phyloP scores from a whole-genome alignment of 2,888 invertebrate species.

The Neocrepidodera transversa region DNA sequence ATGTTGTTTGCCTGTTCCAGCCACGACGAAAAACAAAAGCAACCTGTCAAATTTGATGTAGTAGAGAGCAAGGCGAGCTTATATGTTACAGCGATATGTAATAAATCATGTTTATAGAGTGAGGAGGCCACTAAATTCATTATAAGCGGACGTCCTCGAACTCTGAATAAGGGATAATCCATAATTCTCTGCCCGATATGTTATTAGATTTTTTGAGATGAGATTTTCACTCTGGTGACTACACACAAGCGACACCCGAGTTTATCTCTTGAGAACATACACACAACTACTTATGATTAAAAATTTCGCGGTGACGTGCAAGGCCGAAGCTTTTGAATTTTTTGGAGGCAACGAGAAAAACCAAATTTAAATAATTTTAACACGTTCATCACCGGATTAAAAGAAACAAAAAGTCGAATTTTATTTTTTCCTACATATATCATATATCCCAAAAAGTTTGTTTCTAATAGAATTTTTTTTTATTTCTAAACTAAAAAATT shows the following conservation, averaged over 20 bases:
- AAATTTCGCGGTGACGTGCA: constrained; percentile 22
- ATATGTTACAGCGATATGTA: constrained; percentile 4
- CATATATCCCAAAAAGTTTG: no score
- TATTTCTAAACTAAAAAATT: no score
- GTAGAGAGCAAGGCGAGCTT: neutral
- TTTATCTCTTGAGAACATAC: constrained; percentile 47
- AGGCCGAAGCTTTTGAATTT: neutral
- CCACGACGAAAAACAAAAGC: no score
- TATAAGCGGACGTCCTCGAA: constrained; percentile 29
- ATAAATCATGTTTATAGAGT: constrained; percentile 26
- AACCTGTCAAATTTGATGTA: constrained; percentile 5
- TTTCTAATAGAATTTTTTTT: no score
- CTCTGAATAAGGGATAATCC: constrained; percentile 36
- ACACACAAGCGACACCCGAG: constrained; percentile 46
- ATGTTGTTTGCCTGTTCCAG: no score
- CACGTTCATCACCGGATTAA: no score
- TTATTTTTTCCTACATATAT: no score
- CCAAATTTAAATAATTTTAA: no score
- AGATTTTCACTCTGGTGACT: constrained; percentile 49
- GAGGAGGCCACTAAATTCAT: constrained; percentile 33
- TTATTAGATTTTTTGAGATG: constrained; percentile 44
- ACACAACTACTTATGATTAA: constrained; percentile 31
- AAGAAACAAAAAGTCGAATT: no score
- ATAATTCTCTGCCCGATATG: constrained; percentile 37
- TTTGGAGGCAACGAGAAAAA: neutral